Evolutionary conservation across 2,113 vertebrate species (phyloP), one percentile per base, ranked within the genome.

Genomic region (Muscicapa adusta): DNA sequence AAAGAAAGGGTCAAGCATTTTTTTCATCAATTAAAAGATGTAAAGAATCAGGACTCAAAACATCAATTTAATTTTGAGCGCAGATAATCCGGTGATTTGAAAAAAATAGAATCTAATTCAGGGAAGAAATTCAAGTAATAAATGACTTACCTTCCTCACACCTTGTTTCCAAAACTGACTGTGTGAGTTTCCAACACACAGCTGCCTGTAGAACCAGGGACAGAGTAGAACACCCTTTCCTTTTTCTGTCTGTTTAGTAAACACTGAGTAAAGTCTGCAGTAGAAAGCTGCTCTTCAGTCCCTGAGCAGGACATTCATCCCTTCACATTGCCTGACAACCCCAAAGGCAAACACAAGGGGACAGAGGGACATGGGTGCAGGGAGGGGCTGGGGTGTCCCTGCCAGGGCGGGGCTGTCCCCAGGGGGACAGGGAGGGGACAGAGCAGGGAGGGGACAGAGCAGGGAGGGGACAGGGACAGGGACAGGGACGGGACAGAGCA

Each of bases 91-190:
- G 1, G 36, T 12, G 45, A 65, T 79, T 53, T 71, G 26, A 31
- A 65, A 63, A 48, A 53, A 74, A 9, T 2, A 36, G 22, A 48
- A 33, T 33, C 25, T 47, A 40, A 92, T 62, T 88, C 8, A 10
- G 25, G 20, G 38, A 82, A 73, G 72, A 86, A 88, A 88, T 58
- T 70, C 51, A 60, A 58, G 61, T 42, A 91, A n/a, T 38, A 65
- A 85, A 56, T 31, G 0, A 71, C 89, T 89, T 94, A 94, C 92
- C 92, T 91, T 96, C 89, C 92, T 94, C 68, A 96, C 76, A 47
- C 90, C 93, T 93, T 81, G 90, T 62, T 92, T 96, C 66, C 73
- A 96, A 75, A 94, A 91, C 90, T 0, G 85, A 68, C 14, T 70
- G 74, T 40, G 96, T 91, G 96, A 56, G 71, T 68, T 79, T 94